phyloP scores from a whole-genome alignment of 2,797 vertebrate genomes.

The Eupleurogrammus muticus region DNA sequence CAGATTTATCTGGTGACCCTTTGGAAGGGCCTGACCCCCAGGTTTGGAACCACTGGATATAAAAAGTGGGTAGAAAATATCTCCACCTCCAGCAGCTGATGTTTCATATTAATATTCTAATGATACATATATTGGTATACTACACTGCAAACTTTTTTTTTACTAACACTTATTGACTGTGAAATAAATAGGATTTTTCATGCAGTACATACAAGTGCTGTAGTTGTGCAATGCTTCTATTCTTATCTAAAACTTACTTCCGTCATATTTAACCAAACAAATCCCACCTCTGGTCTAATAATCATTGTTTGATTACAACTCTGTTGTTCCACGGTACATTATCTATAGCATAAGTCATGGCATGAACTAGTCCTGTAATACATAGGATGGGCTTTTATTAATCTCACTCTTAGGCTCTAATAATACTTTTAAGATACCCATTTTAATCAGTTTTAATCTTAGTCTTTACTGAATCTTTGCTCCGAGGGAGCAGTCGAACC shows the following conservation, averaged over 20 bases:
- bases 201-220: too few species aligned
- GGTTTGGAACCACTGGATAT: too few species aligned
- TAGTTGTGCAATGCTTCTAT: not conserved
- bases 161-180: too few species aligned
- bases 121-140: too few species aligned
- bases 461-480: not conserved
- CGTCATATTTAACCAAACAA: not conserved
- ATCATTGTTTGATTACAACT: conserved; percentile 54
- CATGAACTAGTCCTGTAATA: conserved; percentile 2
- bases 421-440: not conserved
- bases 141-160: too few species aligned
- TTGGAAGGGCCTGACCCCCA: too few species aligned
- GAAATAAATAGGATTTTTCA: too few species aligned
- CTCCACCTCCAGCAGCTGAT: too few species aligned
- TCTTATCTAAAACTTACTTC: not conserved
- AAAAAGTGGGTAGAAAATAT: too few species aligned
- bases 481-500: not conserved
- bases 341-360: conserved; percentile 15
- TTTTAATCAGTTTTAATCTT: not conserved
- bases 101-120: too few species aligned
- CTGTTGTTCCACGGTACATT: conserved; percentile 38
- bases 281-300: conserved; percentile 2
- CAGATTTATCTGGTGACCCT: too few species aligned
- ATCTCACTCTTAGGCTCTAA: not conserved
- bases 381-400: conserved; percentile 4